Conservation (phyloP, 2,113 vertebrate genomes). For the Apeltes quadracus region DNA sequence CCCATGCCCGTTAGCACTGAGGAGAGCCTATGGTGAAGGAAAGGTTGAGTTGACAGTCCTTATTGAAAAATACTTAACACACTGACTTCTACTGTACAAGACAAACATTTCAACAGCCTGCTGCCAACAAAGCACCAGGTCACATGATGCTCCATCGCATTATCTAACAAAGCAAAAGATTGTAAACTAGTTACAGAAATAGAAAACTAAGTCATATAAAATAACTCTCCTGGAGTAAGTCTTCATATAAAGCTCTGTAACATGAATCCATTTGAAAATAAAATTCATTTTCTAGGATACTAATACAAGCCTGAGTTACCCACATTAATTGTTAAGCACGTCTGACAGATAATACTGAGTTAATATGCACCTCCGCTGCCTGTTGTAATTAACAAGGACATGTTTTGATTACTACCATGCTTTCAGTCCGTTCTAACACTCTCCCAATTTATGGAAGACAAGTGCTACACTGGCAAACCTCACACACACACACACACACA, state of each 20-base stretch:
- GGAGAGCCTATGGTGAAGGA: constrained; percentile 83
- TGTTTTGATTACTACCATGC: constrained; percentile 33
- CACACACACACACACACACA: neutral
- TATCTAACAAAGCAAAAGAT: constrained; percentile 47
- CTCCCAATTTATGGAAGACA: constrained; percentile 53
- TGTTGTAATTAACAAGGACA: constrained; percentile 47
- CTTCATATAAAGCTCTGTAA: constrained; percentile 76
- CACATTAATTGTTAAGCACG: constrained; percentile 46
- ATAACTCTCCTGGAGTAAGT: constrained; percentile 63
- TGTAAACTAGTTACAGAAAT: constrained; percentile 55
- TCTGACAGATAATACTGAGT: constrained; percentile 40
- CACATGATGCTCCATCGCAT: constrained; percentile 21
- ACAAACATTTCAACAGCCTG: constrained; percentile 55
- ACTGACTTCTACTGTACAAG: constrained; percentile 56
- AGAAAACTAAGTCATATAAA: constrained; percentile 64
- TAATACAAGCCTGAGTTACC: constrained; percentile 63
- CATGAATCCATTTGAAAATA: constrained; percentile 52
- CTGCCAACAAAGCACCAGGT: constrained; percentile 49
- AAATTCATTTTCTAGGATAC: constrained; percentile 32
- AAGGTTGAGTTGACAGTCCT: constrained; percentile 72
- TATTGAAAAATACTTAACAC: constrained; percentile 46
- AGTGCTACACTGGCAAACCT: constrained; percentile 38
- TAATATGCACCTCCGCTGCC: constrained; percentile 47
- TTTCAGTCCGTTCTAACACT: constrained; percentile 23
- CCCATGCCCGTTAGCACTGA: constrained; percentile 88